Conservation (phyloP, 1,140 invertebrate genomes). For the Leptestheria dahalacensis region DNA sequence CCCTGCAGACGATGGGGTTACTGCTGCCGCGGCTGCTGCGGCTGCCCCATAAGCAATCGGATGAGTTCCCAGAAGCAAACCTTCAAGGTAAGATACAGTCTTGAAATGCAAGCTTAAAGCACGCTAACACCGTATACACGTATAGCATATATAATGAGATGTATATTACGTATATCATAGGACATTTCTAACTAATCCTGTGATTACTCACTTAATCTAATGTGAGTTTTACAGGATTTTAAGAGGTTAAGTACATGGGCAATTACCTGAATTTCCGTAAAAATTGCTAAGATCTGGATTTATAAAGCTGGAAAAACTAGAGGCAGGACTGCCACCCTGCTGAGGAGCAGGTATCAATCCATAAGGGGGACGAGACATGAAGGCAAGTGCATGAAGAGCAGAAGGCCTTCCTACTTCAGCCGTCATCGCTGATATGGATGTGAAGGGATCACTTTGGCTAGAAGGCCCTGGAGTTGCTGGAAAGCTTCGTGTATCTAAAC, state of each 20-base stretch:
- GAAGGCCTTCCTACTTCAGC: neutral
- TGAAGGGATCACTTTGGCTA: neutral
- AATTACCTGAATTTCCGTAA: neutral
- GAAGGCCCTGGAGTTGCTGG: neutral
- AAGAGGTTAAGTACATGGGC: too few relatives aligned
- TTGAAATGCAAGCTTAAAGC: neutral
- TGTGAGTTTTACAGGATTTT: too few relatives aligned
- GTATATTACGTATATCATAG: neutral
- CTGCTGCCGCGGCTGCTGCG: neutral
- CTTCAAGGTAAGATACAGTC: neutral
- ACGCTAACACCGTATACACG: too few relatives aligned
- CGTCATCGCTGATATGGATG: neutral
- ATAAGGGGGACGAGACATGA: neutral
- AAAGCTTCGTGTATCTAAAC: neutral
- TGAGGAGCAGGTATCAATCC: neutral
- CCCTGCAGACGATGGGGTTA: constrained; percentile 90
- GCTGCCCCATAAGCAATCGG: neutral
- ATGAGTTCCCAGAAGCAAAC: neutral
- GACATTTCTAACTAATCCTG: too few relatives aligned
- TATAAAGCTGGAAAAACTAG: neutral
- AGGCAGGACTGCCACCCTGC: neutral
- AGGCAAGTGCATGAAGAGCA: constrained; percentile 1
- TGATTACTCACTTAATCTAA: too few relatives aligned
- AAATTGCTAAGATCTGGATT: neutral
- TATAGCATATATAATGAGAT: neutral